Conservation (phyloP, 2,113 vertebrate genomes). For the Callospermophilus lateralis region DNA sequence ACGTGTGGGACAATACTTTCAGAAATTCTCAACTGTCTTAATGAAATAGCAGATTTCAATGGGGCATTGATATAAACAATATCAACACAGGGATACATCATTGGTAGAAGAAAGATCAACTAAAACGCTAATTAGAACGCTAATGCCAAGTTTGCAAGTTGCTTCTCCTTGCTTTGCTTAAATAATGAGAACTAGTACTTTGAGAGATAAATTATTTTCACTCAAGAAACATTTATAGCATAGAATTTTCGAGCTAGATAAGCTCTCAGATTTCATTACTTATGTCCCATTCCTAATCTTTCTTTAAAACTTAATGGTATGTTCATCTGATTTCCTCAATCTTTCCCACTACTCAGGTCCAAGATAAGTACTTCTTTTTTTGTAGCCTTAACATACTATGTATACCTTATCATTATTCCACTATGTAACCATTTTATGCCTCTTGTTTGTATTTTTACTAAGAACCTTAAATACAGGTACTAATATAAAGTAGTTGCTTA, state of each 20-base stretch:
- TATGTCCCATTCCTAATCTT: neutral
- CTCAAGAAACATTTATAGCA: neutral
- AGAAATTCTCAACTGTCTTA: slow-evolving; percentile 13
- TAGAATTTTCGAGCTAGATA: neutral
- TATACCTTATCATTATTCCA: neutral
- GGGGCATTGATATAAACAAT: neutral
- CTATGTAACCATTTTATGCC: neutral
- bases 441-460: slow-evolving; percentile 21
- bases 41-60: neutral
- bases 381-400: neutral
- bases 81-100: neutral
- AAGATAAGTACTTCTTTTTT: neutral
- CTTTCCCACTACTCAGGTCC: neutral
- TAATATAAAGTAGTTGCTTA: neutral
- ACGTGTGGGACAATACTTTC: neutral
- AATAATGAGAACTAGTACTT: neutral
- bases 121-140: neutral
- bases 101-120: neutral
- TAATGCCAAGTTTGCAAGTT: neutral
- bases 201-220: neutral
- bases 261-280: neutral
- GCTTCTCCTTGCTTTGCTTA: neutral
- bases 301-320: neutral
- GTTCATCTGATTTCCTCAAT: neutral
- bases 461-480: neutral